Conservation (phyloP, 2,113 vertebrate genomes). For the Eonycteris spelaea region DNA sequence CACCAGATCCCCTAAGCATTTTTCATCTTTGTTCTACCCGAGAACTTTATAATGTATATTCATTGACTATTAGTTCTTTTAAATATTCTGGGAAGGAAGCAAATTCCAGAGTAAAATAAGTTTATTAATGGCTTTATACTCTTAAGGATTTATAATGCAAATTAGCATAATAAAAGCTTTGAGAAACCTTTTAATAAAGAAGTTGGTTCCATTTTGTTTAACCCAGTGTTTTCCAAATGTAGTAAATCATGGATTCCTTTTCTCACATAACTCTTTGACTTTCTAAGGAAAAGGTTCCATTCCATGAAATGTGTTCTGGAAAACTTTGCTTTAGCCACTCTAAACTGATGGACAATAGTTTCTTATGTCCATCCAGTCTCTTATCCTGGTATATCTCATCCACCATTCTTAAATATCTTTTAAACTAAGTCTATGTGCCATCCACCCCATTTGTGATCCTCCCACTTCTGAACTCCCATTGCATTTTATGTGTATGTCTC, state of each 20-base stretch:
- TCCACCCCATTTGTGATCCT: not conserved
- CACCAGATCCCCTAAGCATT: not conserved
- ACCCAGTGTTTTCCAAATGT: not conserved
- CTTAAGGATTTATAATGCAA: not conserved
- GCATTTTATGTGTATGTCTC: not conserved
- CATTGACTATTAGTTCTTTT: slow-evolving; percentile 16
- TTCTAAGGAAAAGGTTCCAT: not conserved
- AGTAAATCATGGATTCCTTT: not conserved
- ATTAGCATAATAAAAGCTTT: not conserved
- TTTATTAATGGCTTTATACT: slow-evolving; percentile 13
- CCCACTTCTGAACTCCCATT: not conserved
- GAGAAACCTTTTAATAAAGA: not conserved
- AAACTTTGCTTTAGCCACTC: not conserved
- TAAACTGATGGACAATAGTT: not conserved
- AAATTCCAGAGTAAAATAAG: not conserved
- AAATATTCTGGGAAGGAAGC: not conserved
- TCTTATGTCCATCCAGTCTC: not conserved
- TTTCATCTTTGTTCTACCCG: not conserved
- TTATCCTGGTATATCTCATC: not conserved
- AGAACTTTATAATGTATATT: not conserved
- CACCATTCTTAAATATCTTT: not conserved
- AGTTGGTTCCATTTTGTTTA: not conserved
- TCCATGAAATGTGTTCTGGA: not conserved
- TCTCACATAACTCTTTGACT: not conserved
- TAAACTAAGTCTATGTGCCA: not conserved